Evolutionary conservation across 92 coral and sea anemone genomes (phyloP), one percentile per base, ranked within the genome.

Genomic region (Epizoanthus scotinus): DNA sequence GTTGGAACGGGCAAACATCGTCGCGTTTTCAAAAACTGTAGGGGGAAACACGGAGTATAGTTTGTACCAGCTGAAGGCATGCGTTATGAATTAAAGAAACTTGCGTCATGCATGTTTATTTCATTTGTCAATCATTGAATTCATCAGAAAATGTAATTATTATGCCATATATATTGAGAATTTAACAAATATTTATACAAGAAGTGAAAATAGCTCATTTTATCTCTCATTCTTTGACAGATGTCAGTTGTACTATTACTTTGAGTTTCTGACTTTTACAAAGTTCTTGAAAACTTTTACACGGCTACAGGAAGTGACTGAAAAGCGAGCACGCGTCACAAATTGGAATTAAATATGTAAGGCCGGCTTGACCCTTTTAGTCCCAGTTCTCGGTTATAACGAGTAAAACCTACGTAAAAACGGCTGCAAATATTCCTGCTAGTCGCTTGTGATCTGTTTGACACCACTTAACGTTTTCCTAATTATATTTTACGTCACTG

Each of bases 61-160:
- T n/a, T 5, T 2, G 8, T 40, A 40, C 44, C 44, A 9, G 7
- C 52, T 47, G 52, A 15, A 47, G 14, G 10, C 52, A 47, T 47
- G 52, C 52, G 52, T 47, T 47, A 47, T 47, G 14, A 47, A 47
- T 47, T 47, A 47, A 6, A 13, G 52, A 47, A 47, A 9, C 52
- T 47, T 13, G 14, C 1, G 52, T 47, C 52, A 10, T 47, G 12
- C 52, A 10, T 47, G 12, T 47, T 47, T 47, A 47, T 14, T 47
- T 13, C 12, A 38, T 29, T 29, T 29, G 15, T 4, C 24, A 56
- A 67, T 20, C 36, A 53, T 63, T 15, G 47, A 5, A 66, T 36
- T 9, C 81, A 75, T 24, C 56, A 36, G 81, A 38, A 58, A 75
- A 58, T 34, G 57, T 59, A 38, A 75, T 75, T 59, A 57, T 54